Percentiles rank a stretch among this genome's conserved stretches.
phyloP scores from a whole-genome alignment of 2,888 invertebrate species.

The Eucera pruinosa region DNA sequence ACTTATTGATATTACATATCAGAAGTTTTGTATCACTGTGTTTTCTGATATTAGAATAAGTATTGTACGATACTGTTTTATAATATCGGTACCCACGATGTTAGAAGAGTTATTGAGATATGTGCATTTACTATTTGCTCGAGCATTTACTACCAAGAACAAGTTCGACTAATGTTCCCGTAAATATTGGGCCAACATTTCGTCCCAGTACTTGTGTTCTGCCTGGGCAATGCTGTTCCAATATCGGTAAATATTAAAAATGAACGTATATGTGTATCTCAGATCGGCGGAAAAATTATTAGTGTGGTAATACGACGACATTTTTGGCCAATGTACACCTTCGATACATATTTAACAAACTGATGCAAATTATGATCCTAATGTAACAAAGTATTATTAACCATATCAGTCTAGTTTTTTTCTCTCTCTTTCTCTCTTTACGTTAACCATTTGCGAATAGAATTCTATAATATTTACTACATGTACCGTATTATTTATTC shows the following conservation, averaged over 20 bases:
- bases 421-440: too few species aligned
- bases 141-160: constrained; percentile 39
- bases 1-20: constrained; percentile 49
- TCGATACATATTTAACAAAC: constrained; percentile 17
- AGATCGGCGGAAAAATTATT: constrained; percentile 36
- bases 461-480: constrained; percentile 27
- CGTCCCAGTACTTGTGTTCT: constrained; percentile 53
- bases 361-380: constrained; percentile 37
- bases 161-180: constrained; percentile 18
- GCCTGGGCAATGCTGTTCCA: constrained; percentile 56
- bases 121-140: constrained; percentile 41
- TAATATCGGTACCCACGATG: constrained; percentile 30
- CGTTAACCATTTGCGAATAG: constrained; percentile 29
- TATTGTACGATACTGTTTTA: constrained; percentile 41
- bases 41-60: constrained; percentile 44
- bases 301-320: constrained; percentile 14
- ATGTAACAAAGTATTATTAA: constrained; percentile 49
- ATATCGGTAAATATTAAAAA: constrained; percentile 53
- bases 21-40: constrained; percentile 41
- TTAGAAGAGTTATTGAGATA: constrained; percentile 15
- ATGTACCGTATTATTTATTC: constrained; percentile 41
- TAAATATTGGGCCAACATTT: constrained; percentile 39
- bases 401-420: constrained; percentile 31
- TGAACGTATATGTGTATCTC: constrained; percentile 42
- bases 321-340: constrained; percentile 20